These are phyloP conservation scores for Coelopa frigida DNA, from an alignment of 1,140 invertebrate genomes.

Conservation along the genomic window DNA sequence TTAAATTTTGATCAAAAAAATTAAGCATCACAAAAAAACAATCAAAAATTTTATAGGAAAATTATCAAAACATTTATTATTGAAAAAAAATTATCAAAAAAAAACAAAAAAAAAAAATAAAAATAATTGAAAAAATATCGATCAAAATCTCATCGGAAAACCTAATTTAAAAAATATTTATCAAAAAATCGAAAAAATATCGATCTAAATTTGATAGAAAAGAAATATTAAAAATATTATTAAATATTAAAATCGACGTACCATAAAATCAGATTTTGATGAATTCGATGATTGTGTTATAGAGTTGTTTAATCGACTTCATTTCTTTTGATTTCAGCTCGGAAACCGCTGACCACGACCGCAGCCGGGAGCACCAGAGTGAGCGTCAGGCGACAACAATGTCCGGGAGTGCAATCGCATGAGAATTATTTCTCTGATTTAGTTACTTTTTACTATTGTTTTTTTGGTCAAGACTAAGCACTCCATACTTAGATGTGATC, in stretches of 20 bases:
- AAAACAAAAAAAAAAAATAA: no score
- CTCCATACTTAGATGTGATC: background rate
- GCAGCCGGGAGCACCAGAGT: conserved; percentile 46
- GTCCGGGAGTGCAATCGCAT: conserved; percentile 62
- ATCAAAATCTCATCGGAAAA: background rate
- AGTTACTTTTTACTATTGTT: conserved; percentile 33
- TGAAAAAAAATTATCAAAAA: no score
- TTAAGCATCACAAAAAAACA: no score
- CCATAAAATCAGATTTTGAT: no score
- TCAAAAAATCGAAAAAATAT: background rate
- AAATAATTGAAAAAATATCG: background rate
- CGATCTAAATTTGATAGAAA: no score
- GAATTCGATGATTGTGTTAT: no score
- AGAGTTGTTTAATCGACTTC: no score
- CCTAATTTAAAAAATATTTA: background rate
- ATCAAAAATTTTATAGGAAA: no score
- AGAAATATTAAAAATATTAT: no score
- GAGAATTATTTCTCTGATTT: conserved; percentile 50
- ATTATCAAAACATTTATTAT: no score
- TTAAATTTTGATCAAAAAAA: no score
- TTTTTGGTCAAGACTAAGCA: conserved; percentile 4
- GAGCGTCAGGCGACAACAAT: conserved; percentile 56
- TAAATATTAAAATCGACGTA: no score
- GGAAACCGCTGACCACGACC: conserved; percentile 49
- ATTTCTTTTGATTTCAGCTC: conserved; percentile 31